Conservation (phyloP, 2,797 vertebrate genomes). For the Danionella dracula region DNA sequence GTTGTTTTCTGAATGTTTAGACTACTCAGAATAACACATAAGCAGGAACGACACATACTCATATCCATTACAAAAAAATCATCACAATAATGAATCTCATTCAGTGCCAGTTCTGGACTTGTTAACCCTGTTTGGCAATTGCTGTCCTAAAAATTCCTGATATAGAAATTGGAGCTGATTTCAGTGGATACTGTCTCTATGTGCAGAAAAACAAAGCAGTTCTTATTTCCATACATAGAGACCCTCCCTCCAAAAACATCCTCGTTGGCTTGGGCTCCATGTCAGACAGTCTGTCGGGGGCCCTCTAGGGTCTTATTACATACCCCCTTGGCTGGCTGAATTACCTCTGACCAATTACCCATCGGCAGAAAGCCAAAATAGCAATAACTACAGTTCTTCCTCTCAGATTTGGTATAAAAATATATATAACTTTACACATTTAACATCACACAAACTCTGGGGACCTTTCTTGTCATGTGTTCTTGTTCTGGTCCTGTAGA, state of each 20-base stretch:
- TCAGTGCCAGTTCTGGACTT: not conserved
- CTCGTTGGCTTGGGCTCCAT: slow-evolving; percentile 36
- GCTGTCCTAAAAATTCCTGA: slow-evolving; percentile 10
- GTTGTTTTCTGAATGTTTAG: not conserved
- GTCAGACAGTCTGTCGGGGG: slow-evolving; percentile 34
- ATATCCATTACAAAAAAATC: not conserved
- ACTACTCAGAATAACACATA: slow-evolving; percentile 12
- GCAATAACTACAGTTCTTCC: slow-evolving; percentile 24
- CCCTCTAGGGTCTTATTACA: slow-evolving; percentile 45
- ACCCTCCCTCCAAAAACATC: slow-evolving; percentile 22
- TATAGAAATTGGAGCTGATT: slow-evolving; percentile 15
- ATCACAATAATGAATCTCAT: not conserved
- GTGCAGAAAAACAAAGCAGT: slow-evolving; percentile 28
- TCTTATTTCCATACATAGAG: slow-evolving; percentile 47
- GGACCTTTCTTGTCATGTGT: not conserved
- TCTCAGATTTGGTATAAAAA: not conserved
- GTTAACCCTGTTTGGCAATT: not conserved
- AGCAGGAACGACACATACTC: not conserved
- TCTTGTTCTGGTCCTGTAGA: not conserved
- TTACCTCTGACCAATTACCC: slow-evolving; percentile 45
- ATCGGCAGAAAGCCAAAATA: slow-evolving; percentile 26
- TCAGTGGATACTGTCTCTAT: slow-evolving; percentile 31
- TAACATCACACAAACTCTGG: slow-evolving; percentile 1
- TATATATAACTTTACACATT: not conserved
- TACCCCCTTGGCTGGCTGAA: slow-evolving; percentile 37